Percentiles rank a stretch among this genome's conserved stretches.
These are phyloP conservation scores for Eidolon helvum DNA, from an alignment of 2,113 vertebrate genomes.

Conservation along the genomic window DNA sequence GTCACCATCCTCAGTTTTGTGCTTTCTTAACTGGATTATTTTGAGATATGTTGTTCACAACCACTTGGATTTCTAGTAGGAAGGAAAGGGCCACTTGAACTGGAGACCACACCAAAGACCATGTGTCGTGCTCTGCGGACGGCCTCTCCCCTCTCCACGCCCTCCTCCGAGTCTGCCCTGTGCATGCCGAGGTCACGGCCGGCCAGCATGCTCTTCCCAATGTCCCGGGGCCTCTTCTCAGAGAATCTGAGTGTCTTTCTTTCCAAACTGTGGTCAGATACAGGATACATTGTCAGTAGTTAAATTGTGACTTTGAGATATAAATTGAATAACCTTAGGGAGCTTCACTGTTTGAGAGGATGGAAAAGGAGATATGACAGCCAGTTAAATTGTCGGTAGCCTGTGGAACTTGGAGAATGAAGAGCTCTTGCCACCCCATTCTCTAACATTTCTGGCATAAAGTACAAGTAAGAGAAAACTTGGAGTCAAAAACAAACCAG, in stretches of 20 bases:
- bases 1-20: not conserved
- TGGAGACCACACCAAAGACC: not conserved
- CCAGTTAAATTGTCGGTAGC: not conserved
- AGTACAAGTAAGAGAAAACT: not conserved
- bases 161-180: not conserved
- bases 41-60: not conserved
- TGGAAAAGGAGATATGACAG: not conserved
- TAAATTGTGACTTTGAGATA: not conserved
- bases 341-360: not conserved
- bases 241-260: not conserved
- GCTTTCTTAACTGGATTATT: not conserved
- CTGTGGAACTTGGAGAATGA: not conserved
- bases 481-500: not conserved
- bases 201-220: not conserved
- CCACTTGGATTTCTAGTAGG: not conserved
- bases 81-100: not conserved
- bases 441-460: not conserved
- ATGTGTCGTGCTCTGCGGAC: not conserved
- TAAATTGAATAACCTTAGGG: not conserved
- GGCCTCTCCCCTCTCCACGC: not conserved
- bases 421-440: not conserved
- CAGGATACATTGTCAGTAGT: not conserved
- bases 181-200: rapidly evolving
- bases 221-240: not conserved
- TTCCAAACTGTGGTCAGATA: not conserved